Base-by-base conservation (phyloP, 2,888 invertebrate genomes). In the Brachyopa scutellaris region DNA sequence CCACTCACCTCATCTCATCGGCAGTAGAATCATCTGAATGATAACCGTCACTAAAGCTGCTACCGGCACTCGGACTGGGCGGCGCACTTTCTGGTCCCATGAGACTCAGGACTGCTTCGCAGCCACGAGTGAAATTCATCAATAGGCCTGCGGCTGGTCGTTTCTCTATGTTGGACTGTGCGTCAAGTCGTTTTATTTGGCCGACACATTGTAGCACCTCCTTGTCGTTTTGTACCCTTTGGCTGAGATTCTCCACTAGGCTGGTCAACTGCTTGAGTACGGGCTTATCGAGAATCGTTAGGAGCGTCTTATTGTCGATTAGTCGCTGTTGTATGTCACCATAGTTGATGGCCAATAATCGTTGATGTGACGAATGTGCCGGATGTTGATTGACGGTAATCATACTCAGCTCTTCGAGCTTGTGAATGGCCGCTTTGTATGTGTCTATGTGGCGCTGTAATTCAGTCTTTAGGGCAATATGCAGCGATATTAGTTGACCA, bases 211-310 rank as follows among this genome's bases (percentile, higher is more conserved):
- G 93, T 78, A 98, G 91, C 61, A 96, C 96, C 70, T 97, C 96
- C 90, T 98, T 97, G 91, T 97, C 97, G 88, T 95, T 95, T 89
- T 97, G 96, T 47, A 97, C 97, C 83, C 97, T 92, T 19, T 94
- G 93, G 49, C 95, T 94, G 38, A 97, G 91, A 84, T 93, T 92
- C 40, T 93, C 92, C 38, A 94, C 92, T 77, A 97, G 91, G 1
- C 93, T 92, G 15, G 92, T 91, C 62, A 97, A 92, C 89, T 96
- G 95, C 86, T 96, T 94, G 85, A 97, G 89, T 2, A 94, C 94
- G 26, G 95, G 95, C 88, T 96, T 96, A 87, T 96, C 96, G 85
- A 97, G 92, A 74, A 96, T 94, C 47, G 97, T 97, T 80, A 97
- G 92, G 33, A 97, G 91, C 0, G 96, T 95, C 90, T 97, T 97